phyloP scores from a whole-genome alignment of 2,888 invertebrate species.

The Sipha maydis region DNA sequence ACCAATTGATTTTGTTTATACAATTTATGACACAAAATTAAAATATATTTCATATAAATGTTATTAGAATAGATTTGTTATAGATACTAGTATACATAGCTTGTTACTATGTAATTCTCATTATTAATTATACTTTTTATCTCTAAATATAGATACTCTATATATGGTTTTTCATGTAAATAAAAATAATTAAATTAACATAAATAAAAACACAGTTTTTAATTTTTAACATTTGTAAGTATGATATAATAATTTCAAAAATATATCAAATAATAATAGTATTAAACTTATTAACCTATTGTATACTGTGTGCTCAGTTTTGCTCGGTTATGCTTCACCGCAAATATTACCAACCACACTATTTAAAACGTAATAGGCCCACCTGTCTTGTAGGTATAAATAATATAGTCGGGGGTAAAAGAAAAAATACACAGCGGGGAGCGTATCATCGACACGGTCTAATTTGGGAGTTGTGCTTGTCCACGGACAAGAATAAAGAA shows the following conservation, averaged over 20 bases:
- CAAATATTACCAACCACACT: constrained; percentile 30
- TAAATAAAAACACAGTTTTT: no score
- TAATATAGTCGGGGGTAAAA: neutral
- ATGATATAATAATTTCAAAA: neutral
- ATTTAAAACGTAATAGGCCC: constrained; percentile 22
- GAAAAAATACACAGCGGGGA: constrained; percentile 47
- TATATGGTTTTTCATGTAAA: no score
- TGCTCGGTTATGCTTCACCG: neutral
- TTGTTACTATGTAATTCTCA: no score
- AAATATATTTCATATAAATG: no score
- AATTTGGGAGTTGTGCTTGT: constrained; percentile 49
- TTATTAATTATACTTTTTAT: no score
- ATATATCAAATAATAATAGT: neutral
- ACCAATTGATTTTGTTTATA: no score
- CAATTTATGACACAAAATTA: no score
- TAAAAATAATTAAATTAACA: no score
- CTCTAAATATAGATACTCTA: no score
- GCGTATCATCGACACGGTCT: constrained; percentile 59
- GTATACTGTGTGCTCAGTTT: neutral
- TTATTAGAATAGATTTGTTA: no score
- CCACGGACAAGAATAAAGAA: constrained; percentile 43
- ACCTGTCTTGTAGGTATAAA: constrained; percentile 23
- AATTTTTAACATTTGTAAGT: neutral
- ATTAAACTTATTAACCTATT: neutral
- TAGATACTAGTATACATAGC: no score